Evolutionary conservation across 2,888 invertebrate species (phyloP).

Genomic region (Rhaphigaster nebulosa): DNA sequence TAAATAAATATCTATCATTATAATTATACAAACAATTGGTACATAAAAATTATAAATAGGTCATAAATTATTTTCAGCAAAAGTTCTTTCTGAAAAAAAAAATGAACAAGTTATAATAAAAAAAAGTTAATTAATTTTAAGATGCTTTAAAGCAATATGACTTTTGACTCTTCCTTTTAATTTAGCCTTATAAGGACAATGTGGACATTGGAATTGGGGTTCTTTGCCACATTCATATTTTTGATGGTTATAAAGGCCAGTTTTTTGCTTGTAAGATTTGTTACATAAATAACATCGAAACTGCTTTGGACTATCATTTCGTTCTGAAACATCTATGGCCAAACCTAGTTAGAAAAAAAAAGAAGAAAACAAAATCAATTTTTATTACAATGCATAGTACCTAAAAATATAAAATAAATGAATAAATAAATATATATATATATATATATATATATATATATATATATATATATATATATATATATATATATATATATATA

Average conservation of each 20-base stretch:
- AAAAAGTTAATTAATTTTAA: slow-evolving; percentile 2
- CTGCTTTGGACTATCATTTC: not conserved
- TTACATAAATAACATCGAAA: not conserved
- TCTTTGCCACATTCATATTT: slow-evolving; percentile 67
- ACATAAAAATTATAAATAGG: not conserved
- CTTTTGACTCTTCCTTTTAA: slow-evolving; percentile 68
- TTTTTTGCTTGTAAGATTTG: slow-evolving; percentile 62
- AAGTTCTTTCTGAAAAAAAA: not conserved
- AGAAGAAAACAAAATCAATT: not conserved
- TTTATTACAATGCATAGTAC: not conserved
- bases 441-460: no score
- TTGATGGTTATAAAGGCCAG: slow-evolving; percentile 64
- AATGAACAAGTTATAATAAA: not conserved
- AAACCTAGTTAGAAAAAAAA: not conserved
- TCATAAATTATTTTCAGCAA: not conserved
- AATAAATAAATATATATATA: not conserved
- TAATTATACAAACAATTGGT: not conserved
- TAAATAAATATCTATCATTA: not conserved
- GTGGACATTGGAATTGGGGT: slow-evolving; percentile 68
- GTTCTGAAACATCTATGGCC: not conserved
- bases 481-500: no score
- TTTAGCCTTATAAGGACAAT: slow-evolving; percentile 68
- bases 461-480: no score
- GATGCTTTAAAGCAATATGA: slow-evolving; percentile 54
- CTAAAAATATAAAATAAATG: not conserved